Base-by-base conservation (phyloP, 2,113 vertebrate genomes). In the Tretioscincus oriximinensis region DNA sequence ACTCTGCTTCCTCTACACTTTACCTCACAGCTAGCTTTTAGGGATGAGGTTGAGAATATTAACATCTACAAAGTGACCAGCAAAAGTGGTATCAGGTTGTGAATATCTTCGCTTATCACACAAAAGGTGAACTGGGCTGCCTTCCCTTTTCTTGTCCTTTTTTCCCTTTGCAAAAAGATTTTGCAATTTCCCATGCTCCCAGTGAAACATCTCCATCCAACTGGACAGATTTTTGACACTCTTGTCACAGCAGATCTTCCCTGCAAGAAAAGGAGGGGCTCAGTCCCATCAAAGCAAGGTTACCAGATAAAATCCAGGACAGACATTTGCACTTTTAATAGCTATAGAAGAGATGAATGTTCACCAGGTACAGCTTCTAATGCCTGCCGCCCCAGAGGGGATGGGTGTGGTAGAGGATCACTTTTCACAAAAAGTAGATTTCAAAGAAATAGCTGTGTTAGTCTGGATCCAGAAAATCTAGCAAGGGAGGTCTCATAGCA, bases 51-150 rank as follows among this genome's bases (percentile, higher is more conserved):
- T 16, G 89, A 93, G 58, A 95, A 97, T 88, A 95, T 96, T 71
- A 96, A 95, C 75, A 95, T 97, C 83, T 97, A 96, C 85, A 94
- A 85, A 87, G 93, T 93, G 1, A 90, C 86, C 22, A 31, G 49
- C 76, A 72, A 76, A 47, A 47, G 9, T 68, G 47, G 51, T 24
- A 41, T 31, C 28, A 16, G 77, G 41, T 16, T 6, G 29, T 14
- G 9, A 45, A 20, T 71, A 2, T 31, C 66, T 16, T 24, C 9
- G 14, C 20, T 63, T 12, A 22, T 18, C 21, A 16, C 65, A 68
- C 9, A 28, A 8, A 72, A 41, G 16, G 9, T 22, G 21, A 64
- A 21, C 51, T 29, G n/a, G 7, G 26, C 49, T 64, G 18, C 70
- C 21, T 10, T 71, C 24, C 16, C n/a, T 24, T 26, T 54, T 69